Evolutionary conservation across 2,113 vertebrate species (phyloP).

Genomic region (Neomonachus schauinslandi): DNA sequence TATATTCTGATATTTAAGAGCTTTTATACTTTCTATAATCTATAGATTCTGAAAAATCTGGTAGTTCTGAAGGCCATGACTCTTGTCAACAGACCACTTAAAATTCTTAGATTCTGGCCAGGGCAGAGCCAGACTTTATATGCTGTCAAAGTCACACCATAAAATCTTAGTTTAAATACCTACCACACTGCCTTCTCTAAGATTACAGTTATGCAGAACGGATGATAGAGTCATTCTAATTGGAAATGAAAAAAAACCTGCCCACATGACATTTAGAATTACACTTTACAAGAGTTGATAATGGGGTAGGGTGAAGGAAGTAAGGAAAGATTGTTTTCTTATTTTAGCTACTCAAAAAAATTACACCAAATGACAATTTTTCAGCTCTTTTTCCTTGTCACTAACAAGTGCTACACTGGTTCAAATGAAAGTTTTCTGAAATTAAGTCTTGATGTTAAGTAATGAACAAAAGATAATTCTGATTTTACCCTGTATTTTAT

Average conservation of each 20-base stretch:
- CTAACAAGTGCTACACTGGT: conserved; percentile 57
- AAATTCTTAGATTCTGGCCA: conserved; percentile 25
- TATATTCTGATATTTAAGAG: conserved; percentile 46
- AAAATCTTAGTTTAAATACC: conserved; percentile 52
- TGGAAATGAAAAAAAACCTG: conserved; percentile 64
- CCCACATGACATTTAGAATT: conserved; percentile 63
- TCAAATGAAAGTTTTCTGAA: conserved; percentile 69
- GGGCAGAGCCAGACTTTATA: conserved; percentile 48
- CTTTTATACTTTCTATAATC: conserved; percentile 69
- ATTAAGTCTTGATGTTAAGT: conserved; percentile 52
- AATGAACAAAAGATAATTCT: conserved; percentile 62
- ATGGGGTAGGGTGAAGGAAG: background rate
- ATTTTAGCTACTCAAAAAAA: conserved; percentile 58
- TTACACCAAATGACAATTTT: conserved; percentile 31
- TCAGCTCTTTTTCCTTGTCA: conserved; percentile 54
- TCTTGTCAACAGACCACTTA: conserved; percentile 49
- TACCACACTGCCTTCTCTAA: conserved; percentile 38
- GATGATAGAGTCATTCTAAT: conserved; percentile 5
- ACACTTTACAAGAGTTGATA: background rate
- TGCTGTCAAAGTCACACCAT: conserved; percentile 51
- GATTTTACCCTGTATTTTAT: conserved; percentile 50
- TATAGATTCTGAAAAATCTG: conserved; percentile 55
- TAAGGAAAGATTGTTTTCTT: conserved; percentile 40
- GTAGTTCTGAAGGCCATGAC: conserved; percentile 49
- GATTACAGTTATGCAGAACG: conserved; percentile 49